Evolutionary conservation across 37 sponge, comb jelly and placozoan genomes (phyloP).

Genomic region (Halisarca cf. caerulea): DNA sequence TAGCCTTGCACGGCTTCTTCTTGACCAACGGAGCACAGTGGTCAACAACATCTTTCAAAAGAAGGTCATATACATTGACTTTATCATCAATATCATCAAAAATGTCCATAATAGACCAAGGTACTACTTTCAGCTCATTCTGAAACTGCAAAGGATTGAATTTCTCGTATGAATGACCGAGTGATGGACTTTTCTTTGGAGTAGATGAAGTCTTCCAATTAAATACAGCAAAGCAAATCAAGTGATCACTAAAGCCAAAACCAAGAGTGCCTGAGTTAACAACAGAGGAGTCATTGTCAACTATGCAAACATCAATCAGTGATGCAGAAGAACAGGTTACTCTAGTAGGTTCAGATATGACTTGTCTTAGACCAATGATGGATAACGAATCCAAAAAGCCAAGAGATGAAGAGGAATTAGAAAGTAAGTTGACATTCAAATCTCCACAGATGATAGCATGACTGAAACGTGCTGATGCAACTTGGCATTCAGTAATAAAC

Average conservation of each 20-base stretch:
- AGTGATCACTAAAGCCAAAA: slow-evolving; percentile 23
- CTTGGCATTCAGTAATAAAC: not conserved
- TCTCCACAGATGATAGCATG: slow-evolving; percentile 15
- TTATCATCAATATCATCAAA: slow-evolving; percentile 20
- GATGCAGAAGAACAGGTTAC: slow-evolving; percentile 2
- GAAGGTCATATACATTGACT: not conserved
- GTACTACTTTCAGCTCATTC: not conserved
- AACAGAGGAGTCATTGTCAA: slow-evolving; percentile 12
- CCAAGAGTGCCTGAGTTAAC: slow-evolving; percentile 3
- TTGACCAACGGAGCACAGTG: slow-evolving; percentile 25
- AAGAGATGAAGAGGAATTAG: not conserved
- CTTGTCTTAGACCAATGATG: not conserved
- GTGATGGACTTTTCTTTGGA: not conserved
- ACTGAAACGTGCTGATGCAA: not conserved
- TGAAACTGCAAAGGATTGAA: slow-evolving; percentile 19
- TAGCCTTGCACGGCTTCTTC: not conserved
- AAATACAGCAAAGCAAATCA: slow-evolving; percentile 9
- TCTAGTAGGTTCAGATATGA: slow-evolving; percentile 11
- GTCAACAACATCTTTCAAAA: slow-evolving; percentile 21
- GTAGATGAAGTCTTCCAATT: not conserved
- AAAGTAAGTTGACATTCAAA: not conserved
- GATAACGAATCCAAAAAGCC: not conserved
- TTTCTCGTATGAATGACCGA: not conserved
- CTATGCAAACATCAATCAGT: slow-evolving; percentile 23
- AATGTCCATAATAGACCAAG: not conserved